Percentiles rank a stretch among this genome's conserved stretches.
Evolutionary conservation across 2,797 vertebrate species (phyloP).

Genomic region (Bradypodion pumilum): DNA sequence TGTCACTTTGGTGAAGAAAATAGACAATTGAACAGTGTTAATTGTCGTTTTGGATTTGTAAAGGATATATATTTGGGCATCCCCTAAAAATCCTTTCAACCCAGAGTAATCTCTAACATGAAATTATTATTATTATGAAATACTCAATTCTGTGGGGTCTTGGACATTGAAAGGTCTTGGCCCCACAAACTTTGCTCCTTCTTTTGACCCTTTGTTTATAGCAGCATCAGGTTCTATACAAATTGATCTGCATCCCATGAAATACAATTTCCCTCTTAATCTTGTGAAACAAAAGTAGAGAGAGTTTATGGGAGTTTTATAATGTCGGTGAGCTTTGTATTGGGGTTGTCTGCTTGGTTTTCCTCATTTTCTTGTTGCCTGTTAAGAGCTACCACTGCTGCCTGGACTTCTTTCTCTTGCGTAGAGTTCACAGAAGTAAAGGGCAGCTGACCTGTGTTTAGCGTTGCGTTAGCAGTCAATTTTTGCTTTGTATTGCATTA

Average conservation of each 20-base stretch:
- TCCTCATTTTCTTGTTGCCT: not conserved
- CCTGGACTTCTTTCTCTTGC: not conserved
- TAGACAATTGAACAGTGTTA: not conserved
- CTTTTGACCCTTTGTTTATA: not conserved
- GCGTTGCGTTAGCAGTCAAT: not conserved
- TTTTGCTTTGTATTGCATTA: not conserved
- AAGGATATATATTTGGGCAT: too few relatives aligned
- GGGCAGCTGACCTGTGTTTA: not conserved
- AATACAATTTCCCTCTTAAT: rapidly evolving
- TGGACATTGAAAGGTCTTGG: not conserved
- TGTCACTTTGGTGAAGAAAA: not conserved
- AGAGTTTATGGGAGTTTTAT: constrained; percentile 8
- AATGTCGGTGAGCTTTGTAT: not conserved
- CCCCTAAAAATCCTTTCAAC: too few relatives aligned
- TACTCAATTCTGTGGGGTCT: not conserved
- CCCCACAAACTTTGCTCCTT: rapidly evolving
- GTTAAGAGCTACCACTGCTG: not conserved
- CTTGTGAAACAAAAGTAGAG: not conserved
- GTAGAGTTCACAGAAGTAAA: not conserved
- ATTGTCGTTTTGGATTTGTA: not conserved
- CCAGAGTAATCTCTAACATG: too few relatives aligned
- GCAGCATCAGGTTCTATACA: constrained; percentile 36
- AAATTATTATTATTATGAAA: rapidly evolving
- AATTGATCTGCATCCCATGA: constrained; percentile 39
- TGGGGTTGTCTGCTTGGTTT: not conserved